Evolutionary conservation across 2,113 vertebrate genomes (phyloP), one percentile per base, ranked within the genome.

Genomic region (Malaclemys terrapin): DNA sequence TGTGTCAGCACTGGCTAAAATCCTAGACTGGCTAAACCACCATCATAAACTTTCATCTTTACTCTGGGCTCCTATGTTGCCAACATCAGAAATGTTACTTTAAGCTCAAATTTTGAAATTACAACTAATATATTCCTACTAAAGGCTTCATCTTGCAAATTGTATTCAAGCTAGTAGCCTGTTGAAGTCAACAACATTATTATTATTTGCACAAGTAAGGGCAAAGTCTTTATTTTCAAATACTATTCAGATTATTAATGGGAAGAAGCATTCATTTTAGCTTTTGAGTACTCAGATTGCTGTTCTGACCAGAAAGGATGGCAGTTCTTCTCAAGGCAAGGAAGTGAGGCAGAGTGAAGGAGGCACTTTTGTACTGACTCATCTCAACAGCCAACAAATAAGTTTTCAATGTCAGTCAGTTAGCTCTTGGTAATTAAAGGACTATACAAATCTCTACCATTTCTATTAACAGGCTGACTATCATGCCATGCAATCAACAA

Each of bases 261-360:
- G n/a, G 16, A 72, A 20, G 8, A 16, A 88, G 82, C 57, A 62
- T 62, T 10, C 12, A 24, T 45, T 16, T 88, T 92, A 78, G 16
- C 76, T 8, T 57, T 4, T 2, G 1, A 91, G 80, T 22, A 38
- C 0, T 1, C 10, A 88, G 59, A 82, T 85, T 0, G 1, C 8
- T 85, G 87, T 9, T 5, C 1, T 54, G 82, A 82, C 12, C 69
- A 65, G 78, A 89, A 85, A 0, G 1, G 8, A 17, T 45, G 79
- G 79, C 84, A 6, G 75, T 25, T 29, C 49, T 38, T 62, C n/a
- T 59, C 50, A 89, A 86, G 22, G n/a, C 8, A 90, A 89, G 50
- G 5, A 3, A 27, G 7, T 2, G 0, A 22, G 54, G 9, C 25
- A 80, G 89, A 65, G 0, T 9, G 14, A 22, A 13, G 5, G 31